Evolutionary conservation across 1,140 invertebrate species (phyloP).

Genomic region (Pseudomyrmex sp.): DNA sequence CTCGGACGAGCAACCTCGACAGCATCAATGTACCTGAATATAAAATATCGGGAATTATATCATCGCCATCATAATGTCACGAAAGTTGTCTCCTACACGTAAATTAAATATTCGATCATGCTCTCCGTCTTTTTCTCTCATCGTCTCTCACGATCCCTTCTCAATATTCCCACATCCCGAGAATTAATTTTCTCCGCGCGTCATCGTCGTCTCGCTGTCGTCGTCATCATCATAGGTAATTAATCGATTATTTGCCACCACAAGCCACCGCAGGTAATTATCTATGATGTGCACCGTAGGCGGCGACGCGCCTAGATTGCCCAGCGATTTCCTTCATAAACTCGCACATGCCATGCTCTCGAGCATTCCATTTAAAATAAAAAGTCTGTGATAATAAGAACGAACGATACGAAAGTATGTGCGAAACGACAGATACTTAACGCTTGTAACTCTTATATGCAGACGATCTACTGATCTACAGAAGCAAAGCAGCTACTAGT

Average conservation of each 20-base stretch:
- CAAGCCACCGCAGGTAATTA: conserved; percentile 41
- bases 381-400: conserved; percentile 45
- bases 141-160: conserved; percentile 26
- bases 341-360: conserved; percentile 71
- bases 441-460: conserved; percentile 42
- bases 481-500: conserved; percentile 32
- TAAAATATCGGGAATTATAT: conserved; percentile 40
- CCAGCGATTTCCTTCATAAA: conserved; percentile 25
- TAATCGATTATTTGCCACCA: conserved; percentile 39
- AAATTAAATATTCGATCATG: conserved; percentile 48
- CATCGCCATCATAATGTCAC: conserved; percentile 12
- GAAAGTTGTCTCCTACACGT: conserved; percentile 34
- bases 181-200: conserved; percentile 34
- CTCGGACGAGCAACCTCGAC: conserved; percentile 84
- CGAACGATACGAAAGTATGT: conserved; percentile 38
- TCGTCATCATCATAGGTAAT: conserved; percentile 48
- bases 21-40: conserved; percentile 82
- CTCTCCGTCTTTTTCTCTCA: conserved; percentile 16
- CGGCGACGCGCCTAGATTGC: conserved; percentile 9
- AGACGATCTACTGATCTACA: conserved; percentile 45
- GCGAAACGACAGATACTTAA: conserved; percentile 25
- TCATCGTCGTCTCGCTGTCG: conserved; percentile 11
- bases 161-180: conserved; percentile 10
- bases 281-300: conserved; percentile 32
- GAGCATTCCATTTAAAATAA: conserved; percentile 61